Conservation (phyloP, 2,797 vertebrate genomes). For the Gastrophryne carolinensis region DNA sequence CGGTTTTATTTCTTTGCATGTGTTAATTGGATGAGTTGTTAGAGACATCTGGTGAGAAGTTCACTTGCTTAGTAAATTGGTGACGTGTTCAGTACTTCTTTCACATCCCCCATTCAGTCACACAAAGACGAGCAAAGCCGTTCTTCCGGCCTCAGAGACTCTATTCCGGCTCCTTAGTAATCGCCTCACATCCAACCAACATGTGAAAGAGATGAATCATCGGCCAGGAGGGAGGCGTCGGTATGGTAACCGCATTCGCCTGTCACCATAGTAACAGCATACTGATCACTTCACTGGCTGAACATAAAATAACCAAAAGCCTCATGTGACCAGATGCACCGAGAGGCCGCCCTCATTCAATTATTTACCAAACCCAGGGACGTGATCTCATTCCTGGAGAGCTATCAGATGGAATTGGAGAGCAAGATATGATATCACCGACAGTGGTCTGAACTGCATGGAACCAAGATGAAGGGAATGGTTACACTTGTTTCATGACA, state of each 20-base stretch:
- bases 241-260: slow-evolving; percentile 25
- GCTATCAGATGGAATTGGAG: not conserved
- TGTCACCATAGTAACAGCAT: slow-evolving; percentile 31
- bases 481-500: too few species aligned
- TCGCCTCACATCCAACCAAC: not conserved
- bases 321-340: not conserved
- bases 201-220: slow-evolving; percentile 1
- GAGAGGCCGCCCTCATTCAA: not conserved
- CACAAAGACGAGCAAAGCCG: too few species aligned
- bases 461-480: too few species aligned
- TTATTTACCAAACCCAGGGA: not conserved
- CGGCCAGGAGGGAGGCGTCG: not conserved
- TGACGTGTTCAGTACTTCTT: too few species aligned
- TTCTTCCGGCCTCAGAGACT: not conserved
- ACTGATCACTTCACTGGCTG: not conserved
- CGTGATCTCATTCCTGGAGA: not conserved
- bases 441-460: too few species aligned
- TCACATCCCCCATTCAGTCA: too few species aligned
- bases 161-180: not conserved
- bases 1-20: too few species aligned
- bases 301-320: not conserved
- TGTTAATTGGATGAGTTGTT: too few species aligned
- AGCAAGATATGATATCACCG: not conserved
- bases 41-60: too few species aligned
- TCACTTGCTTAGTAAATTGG: too few species aligned